Evolutionary conservation across 2,888 invertebrate genomes (phyloP).

Genomic region (Catocala fraxini): DNA sequence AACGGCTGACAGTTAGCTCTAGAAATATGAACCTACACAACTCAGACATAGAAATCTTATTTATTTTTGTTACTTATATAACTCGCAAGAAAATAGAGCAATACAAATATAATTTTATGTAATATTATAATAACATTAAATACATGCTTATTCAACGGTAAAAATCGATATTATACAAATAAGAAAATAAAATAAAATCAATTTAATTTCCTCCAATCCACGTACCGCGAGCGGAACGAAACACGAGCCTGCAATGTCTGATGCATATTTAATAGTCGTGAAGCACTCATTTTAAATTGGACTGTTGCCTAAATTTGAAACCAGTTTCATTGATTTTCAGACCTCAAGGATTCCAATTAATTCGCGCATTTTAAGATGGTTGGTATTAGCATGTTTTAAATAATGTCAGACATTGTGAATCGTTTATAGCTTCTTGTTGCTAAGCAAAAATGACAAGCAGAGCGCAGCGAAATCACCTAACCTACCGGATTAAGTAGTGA

Average conservation of each 20-base stretch:
- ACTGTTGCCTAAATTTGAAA: not conserved
- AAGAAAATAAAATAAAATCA: slow-evolving; percentile 2
- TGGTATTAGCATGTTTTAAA: too few relatives aligned
- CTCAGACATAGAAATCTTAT: not conserved
- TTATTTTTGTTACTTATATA: too few relatives aligned
- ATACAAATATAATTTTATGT: too few relatives aligned
- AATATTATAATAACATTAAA: too few relatives aligned
- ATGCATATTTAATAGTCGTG: slow-evolving; percentile 28
- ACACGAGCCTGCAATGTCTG: slow-evolving; percentile 11
- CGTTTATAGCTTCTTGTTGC: too few relatives aligned
- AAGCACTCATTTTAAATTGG: slow-evolving; percentile 22
- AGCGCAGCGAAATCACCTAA: too few relatives aligned
- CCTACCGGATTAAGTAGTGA: too few relatives aligned
- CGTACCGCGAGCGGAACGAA: slow-evolving; percentile 9
- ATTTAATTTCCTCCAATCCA: slow-evolving; percentile 3
- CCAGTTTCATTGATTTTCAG: slow-evolving; percentile 3
- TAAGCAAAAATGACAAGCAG: too few relatives aligned
- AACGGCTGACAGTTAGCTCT: not conserved
- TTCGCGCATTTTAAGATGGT: not conserved
- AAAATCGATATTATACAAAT: slow-evolving; percentile 4
- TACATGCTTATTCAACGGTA: too few relatives aligned
- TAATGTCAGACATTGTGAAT: too few relatives aligned
- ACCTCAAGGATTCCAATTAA: slow-evolving; percentile 26
- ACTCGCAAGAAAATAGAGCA: too few relatives aligned
- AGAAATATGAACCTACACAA: not conserved